Base-by-base conservation (phyloP, 2,888 invertebrate genomes). In the Kuschelorhynchus macadamiae region DNA sequence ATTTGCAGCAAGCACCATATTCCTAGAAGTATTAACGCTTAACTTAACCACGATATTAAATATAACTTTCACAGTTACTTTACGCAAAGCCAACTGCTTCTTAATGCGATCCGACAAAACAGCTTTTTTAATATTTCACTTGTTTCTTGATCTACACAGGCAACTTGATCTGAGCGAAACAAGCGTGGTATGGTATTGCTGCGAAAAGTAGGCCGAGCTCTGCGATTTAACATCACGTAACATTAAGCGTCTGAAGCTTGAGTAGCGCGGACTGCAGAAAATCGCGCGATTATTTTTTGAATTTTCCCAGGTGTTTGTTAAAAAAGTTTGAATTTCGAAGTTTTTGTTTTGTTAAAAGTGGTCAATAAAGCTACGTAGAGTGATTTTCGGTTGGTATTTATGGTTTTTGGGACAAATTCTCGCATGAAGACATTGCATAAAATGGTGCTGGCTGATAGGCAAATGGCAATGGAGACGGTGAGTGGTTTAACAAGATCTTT, bases 191-290 rank as follows among this genome's bases (percentile, higher is more conserved):
- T 56, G 64, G 69, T 61, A 50, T 50, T 39, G 52, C 53, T 41
- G 46, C 72, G 73, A 74, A 77, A 81, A 81, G 81, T 81, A 80
- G 81, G 81, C 79, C 81, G 80, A 72, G 72, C 73, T 72, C 75
- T 72, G 70, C 74, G 71, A 77, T 77, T 75, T 77, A 75, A 72
- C 76, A 61, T 60, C 61, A 68, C 55, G 44, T 47, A 67, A 60
- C 71, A 71, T 71, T 81, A 74, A 81, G 80, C 79, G 73, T 75
- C 76, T 75, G 74, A 74, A 79, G 74, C 75, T 75, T 75, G 76
- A 68, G 72, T 76, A 76, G 79, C 74, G 77, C 78, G 79, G 80
- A 75, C 71, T 75, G 30, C 73, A 68, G 72, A 17, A 20, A 56
- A 52, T 60, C 30, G 46, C 69, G 69, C 46, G 59, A 16, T 30